These are phyloP conservation scores for Marasmarcha lunaedactyla DNA, from an alignment of 2,888 invertebrate genomes.

Conservation along the genomic window DNA sequence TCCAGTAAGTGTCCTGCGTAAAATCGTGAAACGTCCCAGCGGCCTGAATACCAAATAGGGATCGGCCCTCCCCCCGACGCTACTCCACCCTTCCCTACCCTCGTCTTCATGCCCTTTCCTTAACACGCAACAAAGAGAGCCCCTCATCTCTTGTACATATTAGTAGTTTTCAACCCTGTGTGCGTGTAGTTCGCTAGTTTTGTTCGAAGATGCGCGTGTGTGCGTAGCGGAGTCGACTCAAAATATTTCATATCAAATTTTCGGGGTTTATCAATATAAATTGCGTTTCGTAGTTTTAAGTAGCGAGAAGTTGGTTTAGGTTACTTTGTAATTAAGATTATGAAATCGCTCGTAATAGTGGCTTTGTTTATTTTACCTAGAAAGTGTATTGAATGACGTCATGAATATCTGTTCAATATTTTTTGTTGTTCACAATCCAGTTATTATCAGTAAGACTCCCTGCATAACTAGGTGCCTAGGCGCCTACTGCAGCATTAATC, in stretches of 20 bases:
- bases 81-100: conserved; percentile 20
- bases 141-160: conserved; percentile 66
- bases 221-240: conserved; percentile 27
- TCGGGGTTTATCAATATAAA: conserved; percentile 58
- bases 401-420: no score
- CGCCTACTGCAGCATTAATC: no score
- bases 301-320: no score
- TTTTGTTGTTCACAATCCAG: no score
- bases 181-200: conserved; percentile 31
- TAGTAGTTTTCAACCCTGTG: conserved; percentile 27
- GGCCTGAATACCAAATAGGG: conserved; percentile 62
- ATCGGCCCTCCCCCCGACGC: conserved; percentile 17
- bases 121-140: conserved; percentile 67
- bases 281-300: not conserved
- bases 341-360: no score
- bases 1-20: conserved; percentile 56
- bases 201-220: conserved; percentile 16
- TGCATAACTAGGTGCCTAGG: no score
- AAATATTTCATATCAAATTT: conserved; percentile 68
- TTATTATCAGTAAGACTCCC: no score
- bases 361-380: no score
- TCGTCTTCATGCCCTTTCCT: conserved; percentile 63
- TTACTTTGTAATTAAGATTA: no score
- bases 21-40: conserved; percentile 60
- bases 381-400: no score